Evolutionary conservation across 2,113 vertebrate genomes (phyloP), one percentile per base, ranked within the genome.

Genomic region (Catagonus wagneri): DNA sequence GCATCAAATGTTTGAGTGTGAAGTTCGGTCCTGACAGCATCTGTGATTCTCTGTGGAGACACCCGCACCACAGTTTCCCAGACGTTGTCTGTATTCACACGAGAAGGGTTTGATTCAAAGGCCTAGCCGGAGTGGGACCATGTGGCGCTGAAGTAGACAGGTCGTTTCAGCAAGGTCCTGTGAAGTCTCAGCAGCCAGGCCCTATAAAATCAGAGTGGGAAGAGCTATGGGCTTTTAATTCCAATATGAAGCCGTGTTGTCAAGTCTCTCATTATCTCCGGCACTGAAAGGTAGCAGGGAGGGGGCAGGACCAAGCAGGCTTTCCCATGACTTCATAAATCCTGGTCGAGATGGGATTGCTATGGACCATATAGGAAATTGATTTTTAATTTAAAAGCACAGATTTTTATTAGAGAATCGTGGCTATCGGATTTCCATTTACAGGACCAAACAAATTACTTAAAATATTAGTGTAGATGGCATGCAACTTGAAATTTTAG

Each of bases 21-120:
- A 98, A 98, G 98, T 98, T 98, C 89, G 22, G 92, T 98, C 98
- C 98, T 98, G 98, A 98, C 98, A 98, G 98, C 98, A 98, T 98
- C 97, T 98, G 98, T 98, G 98, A 98, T 97, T 98, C 98, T 99
- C 99, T 97, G 98, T 98, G 98, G 98, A 99, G 98, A 98, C 98
- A 98, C 98, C 98, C 98, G 84, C 98, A 98, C 98, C 75, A 69
- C 98, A 97, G 98, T 97, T 98, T 98, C 98, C 98, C 98, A 98
- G 98, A 98, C 97, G 88, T 96, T 98, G 96, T 98, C 98, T 98
- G 97, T 98, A 98, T 98, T 98, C 98, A 98, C 98, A 98, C 44
- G 97, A 98, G 98, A 98, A 98, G 98, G 97, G 97, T 98, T 98
- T 98, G 98, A 98, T 98, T 98, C 98, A 98, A 98, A 98, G 98